phyloP scores from a whole-genome alignment of 1,140 invertebrate genomes.

The Papilio dardanus region DNA sequence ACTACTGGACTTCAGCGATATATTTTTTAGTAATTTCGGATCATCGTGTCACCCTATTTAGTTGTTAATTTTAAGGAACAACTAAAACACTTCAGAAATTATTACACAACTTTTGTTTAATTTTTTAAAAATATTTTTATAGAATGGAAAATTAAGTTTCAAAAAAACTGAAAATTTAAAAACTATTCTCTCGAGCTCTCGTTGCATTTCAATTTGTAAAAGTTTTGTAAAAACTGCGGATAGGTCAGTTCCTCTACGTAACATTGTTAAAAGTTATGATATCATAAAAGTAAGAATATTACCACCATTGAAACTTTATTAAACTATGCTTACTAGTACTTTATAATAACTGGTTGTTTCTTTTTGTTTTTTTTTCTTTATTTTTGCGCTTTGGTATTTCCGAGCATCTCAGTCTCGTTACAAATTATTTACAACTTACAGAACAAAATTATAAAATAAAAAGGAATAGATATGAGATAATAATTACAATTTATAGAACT shows the following conservation, averaged over 20 bases:
- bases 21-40: no score
- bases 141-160: background rate
- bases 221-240: constrained; percentile 11
- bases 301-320: background rate
- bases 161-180: background rate
- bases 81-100: no score
- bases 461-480: background rate
- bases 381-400: no score
- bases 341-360: no score
- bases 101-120: no score
- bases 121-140: background rate
- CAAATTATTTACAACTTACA: no score
- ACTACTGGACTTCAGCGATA: no score
- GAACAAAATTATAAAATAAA: no score
- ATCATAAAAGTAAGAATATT: background rate
- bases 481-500: background rate
- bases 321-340: background rate
- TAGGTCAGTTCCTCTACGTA: constrained; percentile 30
- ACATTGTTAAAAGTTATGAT: constrained; percentile 11
- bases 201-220: background rate
- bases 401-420: no score
- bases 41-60: no score
- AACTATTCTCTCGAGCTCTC: background rate
- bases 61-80: no score
- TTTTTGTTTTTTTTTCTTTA: background rate